Percentiles rank a stretch among this genome's conserved stretches.
phyloP scores from a whole-genome alignment of 2,888 invertebrate genomes.

The Diaprepes abbreviatus region DNA sequence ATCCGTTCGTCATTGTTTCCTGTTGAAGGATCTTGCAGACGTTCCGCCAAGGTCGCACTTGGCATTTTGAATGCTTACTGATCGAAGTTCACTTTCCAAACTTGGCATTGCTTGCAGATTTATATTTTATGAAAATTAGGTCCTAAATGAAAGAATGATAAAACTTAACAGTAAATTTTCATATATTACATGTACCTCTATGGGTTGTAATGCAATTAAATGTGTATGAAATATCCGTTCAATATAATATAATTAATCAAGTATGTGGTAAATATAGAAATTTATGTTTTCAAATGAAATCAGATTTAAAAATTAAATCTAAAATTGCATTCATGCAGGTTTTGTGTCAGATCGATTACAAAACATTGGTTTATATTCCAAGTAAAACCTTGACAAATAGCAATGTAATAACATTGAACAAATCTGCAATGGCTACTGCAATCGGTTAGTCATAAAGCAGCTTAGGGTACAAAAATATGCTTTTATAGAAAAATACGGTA shows the following conservation, averaged over 20 bases:
- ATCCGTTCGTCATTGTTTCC: too few species aligned
- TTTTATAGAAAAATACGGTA: too few species aligned
- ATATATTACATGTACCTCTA: too few species aligned
- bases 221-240: background rate
- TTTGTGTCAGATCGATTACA: conserved; percentile 1
- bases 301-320: background rate
- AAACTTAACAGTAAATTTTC: too few species aligned
- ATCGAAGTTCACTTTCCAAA: too few species aligned
- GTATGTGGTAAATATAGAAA: background rate
- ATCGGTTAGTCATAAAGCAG: conserved; percentile 1
- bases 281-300: background rate
- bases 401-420: conserved; percentile 12
- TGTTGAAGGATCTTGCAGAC: too few species aligned
- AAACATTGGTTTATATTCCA: background rate
- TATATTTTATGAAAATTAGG: too few species aligned
- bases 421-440: background rate
- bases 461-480: too few species aligned
- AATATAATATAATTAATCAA: background rate
- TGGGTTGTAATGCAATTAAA: background rate
- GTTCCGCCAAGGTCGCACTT: too few species aligned
- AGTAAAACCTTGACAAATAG: conserved; percentile 9
- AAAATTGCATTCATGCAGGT: conserved; percentile 4
- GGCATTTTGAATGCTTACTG: too few species aligned
- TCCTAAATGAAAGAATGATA: too few species aligned
- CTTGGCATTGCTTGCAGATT: too few species aligned